Evolutionary conservation across 1,140 invertebrate species (phyloP).

Genomic region (Fopius arisanus): DNA sequence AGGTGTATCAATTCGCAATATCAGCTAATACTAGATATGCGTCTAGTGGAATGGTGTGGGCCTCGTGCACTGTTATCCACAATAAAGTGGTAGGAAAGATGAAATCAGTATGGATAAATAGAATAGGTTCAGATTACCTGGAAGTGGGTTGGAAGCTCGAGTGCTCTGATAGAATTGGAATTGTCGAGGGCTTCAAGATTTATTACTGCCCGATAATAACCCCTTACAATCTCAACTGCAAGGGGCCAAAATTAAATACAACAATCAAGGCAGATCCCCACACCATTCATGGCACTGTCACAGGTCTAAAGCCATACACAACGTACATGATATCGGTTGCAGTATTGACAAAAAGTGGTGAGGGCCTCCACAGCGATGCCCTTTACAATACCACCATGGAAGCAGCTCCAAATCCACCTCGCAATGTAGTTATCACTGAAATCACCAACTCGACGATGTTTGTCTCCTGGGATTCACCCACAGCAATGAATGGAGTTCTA

Average conservation of each 20-base stretch:
- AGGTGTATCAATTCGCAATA: slow-evolving; percentile 75
- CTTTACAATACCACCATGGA: slow-evolving; percentile 77
- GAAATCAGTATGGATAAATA: slow-evolving; percentile 70
- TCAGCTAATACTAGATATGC: slow-evolving; percentile 70
- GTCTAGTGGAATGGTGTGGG: slow-evolving; percentile 82
- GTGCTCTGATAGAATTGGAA: slow-evolving; percentile 73
- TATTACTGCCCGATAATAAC: slow-evolving; percentile 73
- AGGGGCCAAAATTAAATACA: slow-evolving; percentile 57
- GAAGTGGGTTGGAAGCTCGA: slow-evolving; percentile 75
- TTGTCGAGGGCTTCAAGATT: slow-evolving; percentile 73
- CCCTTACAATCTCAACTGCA: slow-evolving; percentile 63
- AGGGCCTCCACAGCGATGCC: slow-evolving; percentile 74
- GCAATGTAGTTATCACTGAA: slow-evolving; percentile 67
- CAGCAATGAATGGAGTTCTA: slow-evolving; percentile 77
- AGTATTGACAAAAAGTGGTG: slow-evolving; percentile 76
- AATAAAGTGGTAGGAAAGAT: slow-evolving; percentile 74
- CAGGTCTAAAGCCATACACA: slow-evolving; percentile 76
- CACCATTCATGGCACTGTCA: slow-evolving; percentile 55
- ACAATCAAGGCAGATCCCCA: slow-evolving; percentile 62
- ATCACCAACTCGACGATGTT: slow-evolving; percentile 73
- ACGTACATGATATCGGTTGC: slow-evolving; percentile 79
- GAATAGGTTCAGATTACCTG: slow-evolving; percentile 68
- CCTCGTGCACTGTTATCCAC: slow-evolving; percentile 77
- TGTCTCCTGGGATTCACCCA: slow-evolving; percentile 75
- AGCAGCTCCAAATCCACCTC: slow-evolving; percentile 70